Evolutionary conservation across 2,888 invertebrate genomes (phyloP).

Genomic region (Ichneumoninae sp.): DNA sequence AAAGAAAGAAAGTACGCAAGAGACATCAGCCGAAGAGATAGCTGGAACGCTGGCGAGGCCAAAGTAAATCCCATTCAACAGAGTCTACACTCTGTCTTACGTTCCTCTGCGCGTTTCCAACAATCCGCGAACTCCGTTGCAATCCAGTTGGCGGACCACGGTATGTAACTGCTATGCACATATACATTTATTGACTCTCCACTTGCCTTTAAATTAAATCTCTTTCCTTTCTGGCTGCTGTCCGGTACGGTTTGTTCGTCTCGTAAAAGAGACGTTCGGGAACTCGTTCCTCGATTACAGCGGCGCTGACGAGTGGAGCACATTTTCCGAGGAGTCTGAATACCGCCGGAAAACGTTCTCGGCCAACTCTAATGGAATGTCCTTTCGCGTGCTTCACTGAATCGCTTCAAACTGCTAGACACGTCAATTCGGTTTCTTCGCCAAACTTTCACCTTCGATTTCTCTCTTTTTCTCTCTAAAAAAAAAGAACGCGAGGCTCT

Average conservation of each 20-base stretch:
- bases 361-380: conserved; percentile 64
- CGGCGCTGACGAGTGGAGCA: conserved; percentile 31
- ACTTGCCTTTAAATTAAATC: conserved; percentile 70
- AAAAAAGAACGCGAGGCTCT: conserved; percentile 4
- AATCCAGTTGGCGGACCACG: background rate
- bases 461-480: conserved; percentile 8
- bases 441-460: conserved; percentile 23
- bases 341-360: conserved; percentile 64
- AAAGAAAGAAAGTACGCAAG: background rate
- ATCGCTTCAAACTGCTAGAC: conserved; percentile 42
- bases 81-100: conserved; percentile 37
- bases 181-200: conserved; percentile 35
- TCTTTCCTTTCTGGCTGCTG: conserved; percentile 59
- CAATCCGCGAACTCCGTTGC: conserved; percentile 28
- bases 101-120: background rate
- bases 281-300: conserved; percentile 65
- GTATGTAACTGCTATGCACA: conserved; percentile 6
- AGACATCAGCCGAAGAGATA: conserved; percentile 32
- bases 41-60: background rate
- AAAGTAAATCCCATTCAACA: conserved; percentile 34
- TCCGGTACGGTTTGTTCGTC: conserved; percentile 59
- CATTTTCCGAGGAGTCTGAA: conserved; percentile 55
- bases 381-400: conserved; percentile 24
- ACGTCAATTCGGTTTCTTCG: conserved; percentile 19
- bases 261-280: conserved; percentile 67